Evolutionary conservation across 2,888 invertebrate species (phyloP).

Genomic region (Dichetophora obliterata): DNA sequence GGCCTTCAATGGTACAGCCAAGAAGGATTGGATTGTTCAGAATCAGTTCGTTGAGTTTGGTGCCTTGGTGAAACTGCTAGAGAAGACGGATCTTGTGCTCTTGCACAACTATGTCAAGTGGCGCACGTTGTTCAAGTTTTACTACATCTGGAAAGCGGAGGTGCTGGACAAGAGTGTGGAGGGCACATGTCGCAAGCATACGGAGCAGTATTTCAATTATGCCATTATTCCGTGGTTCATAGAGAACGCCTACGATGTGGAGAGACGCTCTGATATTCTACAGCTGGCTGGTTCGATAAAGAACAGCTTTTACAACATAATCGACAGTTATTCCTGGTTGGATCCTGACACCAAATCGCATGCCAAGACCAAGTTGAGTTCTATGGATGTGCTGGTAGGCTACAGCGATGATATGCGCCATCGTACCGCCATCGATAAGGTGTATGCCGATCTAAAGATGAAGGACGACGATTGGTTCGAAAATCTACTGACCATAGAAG

Average conservation of each 20-base stretch:
- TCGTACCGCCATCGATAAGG: constrained; percentile 52
- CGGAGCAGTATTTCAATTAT: constrained; percentile 58
- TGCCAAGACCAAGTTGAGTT: constrained; percentile 59
- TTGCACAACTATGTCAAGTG: constrained; percentile 58
- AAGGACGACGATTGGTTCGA: constrained; percentile 55
- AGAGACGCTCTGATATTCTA: constrained; percentile 59
- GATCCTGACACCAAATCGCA: constrained; percentile 62
- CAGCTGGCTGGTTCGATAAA: constrained; percentile 56
- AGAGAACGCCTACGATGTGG: constrained; percentile 57
- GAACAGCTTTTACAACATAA: constrained; percentile 58
- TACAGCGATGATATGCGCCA: constrained; percentile 62
- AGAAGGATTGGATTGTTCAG: constrained; percentile 55
- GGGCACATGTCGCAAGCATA: constrained; percentile 57
- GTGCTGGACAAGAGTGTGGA: constrained; percentile 46
- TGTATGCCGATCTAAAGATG: constrained; percentile 56
- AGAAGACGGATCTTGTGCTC: constrained; percentile 45
- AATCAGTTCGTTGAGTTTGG: constrained; percentile 55
- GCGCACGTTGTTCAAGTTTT: constrained; percentile 59
- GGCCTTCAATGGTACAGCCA: constrained; percentile 60
- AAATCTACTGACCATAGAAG: constrained; percentile 57
- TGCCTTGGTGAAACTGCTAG: constrained; percentile 54
- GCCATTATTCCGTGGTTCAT: constrained; percentile 65
- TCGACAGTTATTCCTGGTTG: constrained; percentile 61
- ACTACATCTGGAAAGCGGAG: constrained; percentile 57
- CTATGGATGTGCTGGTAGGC: constrained; percentile 63